These are phyloP conservation scores for Galbula dea DNA, from an alignment of 2,113 vertebrate genomes.

Conservation along the genomic window DNA sequence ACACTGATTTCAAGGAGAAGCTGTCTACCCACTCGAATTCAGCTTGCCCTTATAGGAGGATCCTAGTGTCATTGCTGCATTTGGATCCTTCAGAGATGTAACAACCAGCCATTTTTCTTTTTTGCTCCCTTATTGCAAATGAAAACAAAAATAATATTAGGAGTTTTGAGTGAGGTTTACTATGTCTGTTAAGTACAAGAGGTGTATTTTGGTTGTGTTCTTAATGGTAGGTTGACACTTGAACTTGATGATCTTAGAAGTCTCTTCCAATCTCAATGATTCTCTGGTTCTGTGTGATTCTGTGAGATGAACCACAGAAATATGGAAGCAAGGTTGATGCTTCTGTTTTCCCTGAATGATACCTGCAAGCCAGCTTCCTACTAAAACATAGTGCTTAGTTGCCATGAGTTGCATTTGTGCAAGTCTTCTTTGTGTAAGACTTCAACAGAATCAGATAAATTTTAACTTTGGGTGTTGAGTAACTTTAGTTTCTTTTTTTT, in stretches of 20 bases:
- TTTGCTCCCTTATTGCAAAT: not conserved
- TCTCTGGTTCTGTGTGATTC: too few species aligned
- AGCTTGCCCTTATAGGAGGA: not conserved
- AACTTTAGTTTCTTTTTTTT: not conserved
- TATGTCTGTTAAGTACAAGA: not conserved
- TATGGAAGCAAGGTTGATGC: not conserved
- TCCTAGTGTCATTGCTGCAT: not conserved
- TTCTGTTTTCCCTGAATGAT: not conserved
- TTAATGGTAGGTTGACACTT: too few species aligned
- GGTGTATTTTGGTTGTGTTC: conserved; percentile 5
- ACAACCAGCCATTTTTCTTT: conserved; percentile 21
- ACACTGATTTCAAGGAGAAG: not conserved
- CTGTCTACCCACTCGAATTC: not conserved
- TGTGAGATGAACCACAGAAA: not conserved
- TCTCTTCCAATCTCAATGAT: too few species aligned
- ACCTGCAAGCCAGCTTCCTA: not conserved
- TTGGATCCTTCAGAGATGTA: conserved; percentile 28
- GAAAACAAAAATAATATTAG: not conserved
- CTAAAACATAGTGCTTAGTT: not conserved
- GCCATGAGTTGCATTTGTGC: not conserved
- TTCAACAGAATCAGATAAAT: not conserved
- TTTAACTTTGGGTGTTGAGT: not conserved
- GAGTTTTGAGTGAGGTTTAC: not conserved
- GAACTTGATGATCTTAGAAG: too few species aligned
- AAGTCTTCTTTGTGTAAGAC: too few species aligned